Evolutionary conservation across 2,888 invertebrate species (phyloP), one percentile per base, ranked within the genome.

Genomic region (Limnephilus rhombicus): DNA sequence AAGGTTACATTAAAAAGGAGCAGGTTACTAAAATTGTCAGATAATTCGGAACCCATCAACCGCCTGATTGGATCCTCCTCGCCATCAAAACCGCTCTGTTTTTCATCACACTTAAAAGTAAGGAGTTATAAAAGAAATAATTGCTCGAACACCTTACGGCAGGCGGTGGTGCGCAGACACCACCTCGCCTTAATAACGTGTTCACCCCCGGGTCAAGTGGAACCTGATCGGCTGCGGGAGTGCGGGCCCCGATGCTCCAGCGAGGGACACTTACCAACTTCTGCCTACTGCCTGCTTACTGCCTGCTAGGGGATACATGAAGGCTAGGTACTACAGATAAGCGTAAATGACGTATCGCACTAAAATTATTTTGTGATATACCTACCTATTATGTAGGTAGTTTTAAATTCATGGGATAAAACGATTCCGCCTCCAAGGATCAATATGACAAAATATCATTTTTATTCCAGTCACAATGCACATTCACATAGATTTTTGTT

Each of bases 121-220:
- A 29, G 87, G 87, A 31, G 87, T 87, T 87, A 87, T 87, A 87
- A 87, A 87, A 68, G 68, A 87, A 87, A 87, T 87, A 87, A 87
- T 87, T 90, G 87, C 87, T 80, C 86, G 87, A 45, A 45, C 91
- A 87, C 91, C 90, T 90, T 90, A 91, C 83, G 83, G 29, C 45
- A 5, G 31, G 18, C 88, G 49, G 24, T 37, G 29, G 41, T n/a
- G 88, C 91, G 80, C 49, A 4, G 80, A 89, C 89, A 85, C 68
- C 91, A 80, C 80, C 68, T 82, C 80, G 88, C 83, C 89, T 80
- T 91, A 91, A 89, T 91, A 91, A 89, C 89, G 85, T 89, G 91
- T 80, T 91, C 91, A 91, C 91, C 91, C 91, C 53, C 80, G 85
- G 91, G 91, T 91, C 85, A 91, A 91, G 89, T 91, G 91, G 91